A percentile compares a stretch with the other conserved stretches of the same genome.
Evolutionary conservation across 2,888 invertebrate species (phyloP).

Genomic region (Andrena minutula): DNA sequence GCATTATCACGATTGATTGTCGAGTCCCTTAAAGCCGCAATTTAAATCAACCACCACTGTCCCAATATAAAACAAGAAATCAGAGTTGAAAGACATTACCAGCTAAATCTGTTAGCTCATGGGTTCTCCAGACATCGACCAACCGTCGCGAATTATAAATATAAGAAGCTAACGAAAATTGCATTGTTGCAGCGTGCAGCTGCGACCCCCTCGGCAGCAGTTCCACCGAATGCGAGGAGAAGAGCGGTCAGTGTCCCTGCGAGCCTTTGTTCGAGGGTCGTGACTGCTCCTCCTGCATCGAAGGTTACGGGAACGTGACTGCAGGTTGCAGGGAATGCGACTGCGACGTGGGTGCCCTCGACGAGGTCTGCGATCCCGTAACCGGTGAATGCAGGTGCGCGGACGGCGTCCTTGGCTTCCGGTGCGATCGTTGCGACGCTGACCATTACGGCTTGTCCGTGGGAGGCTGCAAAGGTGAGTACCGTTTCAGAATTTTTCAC

Average conservation of each 20-base stretch:
- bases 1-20: no score
- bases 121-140: no score
- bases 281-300: constrained; percentile 87
- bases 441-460: constrained; percentile 90
- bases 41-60: no score
- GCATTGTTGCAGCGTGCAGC: constrained; percentile 87
- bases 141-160: no score
- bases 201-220: constrained; percentile 92
- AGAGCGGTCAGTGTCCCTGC: constrained; percentile 92
- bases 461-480: constrained; percentile 90
- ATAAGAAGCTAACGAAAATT: constrained; percentile 5
- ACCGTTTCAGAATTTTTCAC: constrained; percentile 20
- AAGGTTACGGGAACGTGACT: constrained; percentile 91
- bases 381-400: constrained; percentile 94
- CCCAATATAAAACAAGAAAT: no score
- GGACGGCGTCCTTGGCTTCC: constrained; percentile 91
- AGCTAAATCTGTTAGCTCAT: no score
- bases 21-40: no score
- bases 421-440: constrained; percentile 90
- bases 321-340: constrained; percentile 93
- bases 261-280: constrained; percentile 90
- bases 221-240: constrained; percentile 89
- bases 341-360: constrained; percentile 91
- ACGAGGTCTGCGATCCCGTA: constrained; percentile 89
- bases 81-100: no score